These are phyloP conservation scores for Urosaurus nigricauda DNA, from an alignment of 2,797 vertebrate species.

Conservation along the genomic window DNA sequence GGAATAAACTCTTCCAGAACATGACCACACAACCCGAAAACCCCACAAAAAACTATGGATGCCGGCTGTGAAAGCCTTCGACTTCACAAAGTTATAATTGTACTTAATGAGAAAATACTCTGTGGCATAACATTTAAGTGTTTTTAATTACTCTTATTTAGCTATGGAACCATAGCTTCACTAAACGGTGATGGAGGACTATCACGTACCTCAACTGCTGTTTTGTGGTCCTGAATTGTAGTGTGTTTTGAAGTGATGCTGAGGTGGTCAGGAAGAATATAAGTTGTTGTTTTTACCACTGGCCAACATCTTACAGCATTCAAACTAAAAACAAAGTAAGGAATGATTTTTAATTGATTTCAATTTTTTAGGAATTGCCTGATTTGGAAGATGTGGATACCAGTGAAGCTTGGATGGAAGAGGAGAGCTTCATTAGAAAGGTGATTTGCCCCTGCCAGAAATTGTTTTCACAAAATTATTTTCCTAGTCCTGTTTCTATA, in stretches of 20 bases:
- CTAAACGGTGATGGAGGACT: neutral
- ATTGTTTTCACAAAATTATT: conserved; percentile 1
- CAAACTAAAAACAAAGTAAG: neutral
- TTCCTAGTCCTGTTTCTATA: neutral
- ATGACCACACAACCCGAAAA: too few relatives aligned
- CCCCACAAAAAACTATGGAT: too few relatives aligned
- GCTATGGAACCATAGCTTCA: too few relatives aligned
- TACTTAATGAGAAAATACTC: too few relatives aligned
- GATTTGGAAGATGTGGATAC: conserved; percentile 89
- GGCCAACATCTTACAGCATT: neutral
- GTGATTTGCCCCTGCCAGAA: conserved; percentile 33
- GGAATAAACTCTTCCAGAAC: too few relatives aligned
- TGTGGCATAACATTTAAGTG: too few relatives aligned
- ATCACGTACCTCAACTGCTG: neutral
- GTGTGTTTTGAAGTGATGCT: neutral
- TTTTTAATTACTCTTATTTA: too few relatives aligned
- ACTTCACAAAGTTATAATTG: too few relatives aligned
- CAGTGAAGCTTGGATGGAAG: conserved; percentile 57
- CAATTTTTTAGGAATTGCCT: conserved; percentile 86
- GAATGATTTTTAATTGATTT: conserved; percentile 32
- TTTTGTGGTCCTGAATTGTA: neutral
- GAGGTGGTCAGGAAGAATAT: neutral
- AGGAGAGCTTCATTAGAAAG: conserved; percentile 53
- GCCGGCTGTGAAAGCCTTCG: too few relatives aligned
- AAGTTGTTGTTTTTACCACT: neutral